Evolutionary conservation across 2,888 invertebrate genomes (phyloP).

Genomic region (Stenoptilia bipunctidactyla): DNA sequence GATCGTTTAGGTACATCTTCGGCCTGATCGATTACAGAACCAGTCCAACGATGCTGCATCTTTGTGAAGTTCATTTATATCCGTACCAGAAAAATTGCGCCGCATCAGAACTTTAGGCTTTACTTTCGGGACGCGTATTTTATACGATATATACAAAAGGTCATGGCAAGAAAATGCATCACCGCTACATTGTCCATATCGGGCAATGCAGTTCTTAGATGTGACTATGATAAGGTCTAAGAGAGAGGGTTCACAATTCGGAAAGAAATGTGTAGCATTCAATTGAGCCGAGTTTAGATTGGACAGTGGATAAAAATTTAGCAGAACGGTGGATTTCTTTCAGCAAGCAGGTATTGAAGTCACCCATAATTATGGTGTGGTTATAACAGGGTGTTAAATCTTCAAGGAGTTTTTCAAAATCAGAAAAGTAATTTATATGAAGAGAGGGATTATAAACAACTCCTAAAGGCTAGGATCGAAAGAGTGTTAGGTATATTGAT

Average conservation of each 20-base stretch:
- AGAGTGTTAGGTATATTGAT: too few species aligned
- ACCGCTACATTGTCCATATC: neutral
- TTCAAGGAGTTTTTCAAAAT: neutral
- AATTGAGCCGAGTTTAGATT: too few species aligned
- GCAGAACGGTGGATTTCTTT: neutral
- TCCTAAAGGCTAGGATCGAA: too few species aligned
- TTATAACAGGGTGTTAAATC: neutral
- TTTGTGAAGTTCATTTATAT: too few species aligned
- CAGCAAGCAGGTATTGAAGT: neutral
- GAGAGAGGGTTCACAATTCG: neutral
- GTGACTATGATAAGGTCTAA: neutral
- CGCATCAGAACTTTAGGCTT: neutral
- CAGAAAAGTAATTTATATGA: neutral
- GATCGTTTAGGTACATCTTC: too few species aligned
- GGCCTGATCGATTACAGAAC: too few species aligned
- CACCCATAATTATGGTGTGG: neutral
- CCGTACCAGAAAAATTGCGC: neutral
- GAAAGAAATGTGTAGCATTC: neutral
- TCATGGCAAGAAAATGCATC: neutral
- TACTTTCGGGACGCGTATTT: neutral
- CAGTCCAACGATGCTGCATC: too few species aligned
- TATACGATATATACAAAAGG: neutral
- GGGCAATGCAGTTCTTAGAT: neutral
- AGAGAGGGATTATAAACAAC: too few species aligned
- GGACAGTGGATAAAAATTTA: neutral